Evolutionary conservation across 2,888 invertebrate genomes (phyloP), one percentile per base, ranked within the genome.

Genomic region (Oxyscelio sp.): DNA sequence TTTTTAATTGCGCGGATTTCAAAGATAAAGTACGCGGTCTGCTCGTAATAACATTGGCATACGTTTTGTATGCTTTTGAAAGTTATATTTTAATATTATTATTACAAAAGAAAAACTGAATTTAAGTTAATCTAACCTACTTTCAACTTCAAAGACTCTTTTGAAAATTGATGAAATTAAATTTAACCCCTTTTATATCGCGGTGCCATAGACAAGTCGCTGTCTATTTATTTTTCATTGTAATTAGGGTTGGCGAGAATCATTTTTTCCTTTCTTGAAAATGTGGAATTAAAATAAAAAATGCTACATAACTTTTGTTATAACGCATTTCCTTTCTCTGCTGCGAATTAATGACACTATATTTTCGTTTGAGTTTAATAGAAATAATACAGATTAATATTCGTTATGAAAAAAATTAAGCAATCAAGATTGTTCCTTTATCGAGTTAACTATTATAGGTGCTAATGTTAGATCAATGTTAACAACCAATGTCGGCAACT

Each of bases 31-130:
- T 50, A 50, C 43, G 45, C 48, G 61, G 48, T 40, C 31, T n/a
- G 63, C 56, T 15, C 74, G 19, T 74, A 73, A 80, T 31, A 59
- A 74, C 80, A 54, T 74, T 81, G 74, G 11, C 59, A 68, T 61
- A 27, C 63, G 75, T 77, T 82, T 82, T 58, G 80, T 52, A 40
- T 34, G 65, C 66, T 50, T 80, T 73, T 66, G 43, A 73, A 54
- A 80, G 58, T 63, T 75, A 58, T 70, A 70, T 77, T 58, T 71
- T 52, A 58, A 77, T 65, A 75, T 63, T 21, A 63, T 82, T 82
- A 82, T 82, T 71, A 65, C 58, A 82, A 70, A 74, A 75, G 75
- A 70, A 82, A 74, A 75, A 82, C 54, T 59, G 24, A 54, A 81
- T 70, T 75, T 45, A 65, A 71, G 65, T 77, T 82, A 56, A 63